phyloP scores from a whole-genome alignment of 2,113 vertebrate species.

The Nibea albiflora region DNA sequence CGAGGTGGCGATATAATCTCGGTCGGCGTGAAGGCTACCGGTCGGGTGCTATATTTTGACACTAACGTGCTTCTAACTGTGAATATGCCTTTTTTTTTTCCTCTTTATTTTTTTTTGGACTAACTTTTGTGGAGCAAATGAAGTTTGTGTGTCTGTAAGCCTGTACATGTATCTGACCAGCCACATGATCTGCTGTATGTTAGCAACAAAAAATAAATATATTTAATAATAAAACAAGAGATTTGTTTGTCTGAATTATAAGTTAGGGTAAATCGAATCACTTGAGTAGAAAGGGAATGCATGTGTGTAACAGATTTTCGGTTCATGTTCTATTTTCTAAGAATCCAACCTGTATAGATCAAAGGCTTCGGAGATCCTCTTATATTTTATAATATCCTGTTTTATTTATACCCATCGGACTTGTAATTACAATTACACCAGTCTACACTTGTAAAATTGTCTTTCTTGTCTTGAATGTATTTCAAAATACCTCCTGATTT shows the following conservation, averaged over 20 bases:
- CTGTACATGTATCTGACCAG: slow-evolving; percentile 27
- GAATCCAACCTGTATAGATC: slow-evolving; percentile 57
- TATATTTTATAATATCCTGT: slow-evolving; percentile 67
- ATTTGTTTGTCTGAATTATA: slow-evolving; percentile 22
- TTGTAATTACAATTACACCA: slow-evolving; percentile 10
- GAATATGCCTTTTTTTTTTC: slow-evolving; percentile 64
- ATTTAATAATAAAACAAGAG: slow-evolving; percentile 15
- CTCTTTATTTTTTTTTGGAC: not conserved
- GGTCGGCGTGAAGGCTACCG: slow-evolving; percentile 3
- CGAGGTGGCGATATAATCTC: slow-evolving; percentile 5
- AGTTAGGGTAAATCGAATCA: not conserved
- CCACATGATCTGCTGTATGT: slow-evolving; percentile 30
- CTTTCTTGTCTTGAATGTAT: slow-evolving; percentile 40
- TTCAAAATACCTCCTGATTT: slow-evolving; percentile 63
- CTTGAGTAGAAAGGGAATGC: slow-evolving; percentile 35
- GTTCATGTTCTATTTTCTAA: slow-evolving; percentile 58
- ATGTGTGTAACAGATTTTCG: slow-evolving; percentile 37
- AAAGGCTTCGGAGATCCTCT: slow-evolving; percentile 60
- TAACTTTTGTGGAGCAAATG: slow-evolving; percentile 52
- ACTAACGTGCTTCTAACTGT: slow-evolving; percentile 62
- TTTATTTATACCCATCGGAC: slow-evolving; percentile 64
- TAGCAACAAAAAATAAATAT: slow-evolving; percentile 35
- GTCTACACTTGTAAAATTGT: slow-evolving; percentile 47
- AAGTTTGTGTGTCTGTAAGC: slow-evolving; percentile 42
- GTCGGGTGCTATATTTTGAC: slow-evolving; percentile 61